A percentile compares a stretch with the other conserved stretches of the same genome.
phyloP scores from a whole-genome alignment of 2,888 invertebrate species.

The Epistrophella euchroma region DNA sequence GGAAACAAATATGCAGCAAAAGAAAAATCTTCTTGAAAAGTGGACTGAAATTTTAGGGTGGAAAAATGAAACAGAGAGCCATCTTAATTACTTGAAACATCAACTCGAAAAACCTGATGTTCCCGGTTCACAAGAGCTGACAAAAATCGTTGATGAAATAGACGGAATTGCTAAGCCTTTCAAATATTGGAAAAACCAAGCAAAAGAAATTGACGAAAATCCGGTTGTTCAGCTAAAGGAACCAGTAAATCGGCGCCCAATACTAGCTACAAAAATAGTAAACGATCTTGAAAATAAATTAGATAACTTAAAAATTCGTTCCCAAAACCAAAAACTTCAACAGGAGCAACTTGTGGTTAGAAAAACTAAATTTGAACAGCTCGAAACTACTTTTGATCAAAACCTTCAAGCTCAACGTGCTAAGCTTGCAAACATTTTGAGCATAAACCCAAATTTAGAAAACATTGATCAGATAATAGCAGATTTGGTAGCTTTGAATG shows the following conservation, averaged over 20 bases:
- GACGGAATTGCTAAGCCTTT: slow-evolving; percentile 88
- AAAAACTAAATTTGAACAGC: slow-evolving; percentile 91
- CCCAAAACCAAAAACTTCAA: slow-evolving; percentile 88
- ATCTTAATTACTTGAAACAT: slow-evolving; percentile 91
- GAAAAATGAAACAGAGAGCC: slow-evolving; percentile 91
- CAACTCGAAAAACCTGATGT: slow-evolving; percentile 90
- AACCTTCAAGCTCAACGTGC: slow-evolving; percentile 85
- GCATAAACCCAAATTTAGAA: slow-evolving; percentile 80
- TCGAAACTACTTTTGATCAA: slow-evolving; percentile 89
- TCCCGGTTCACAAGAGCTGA: slow-evolving; percentile 88
- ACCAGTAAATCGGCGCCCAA: slow-evolving; percentile 88
- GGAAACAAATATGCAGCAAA: slow-evolving; percentile 89
- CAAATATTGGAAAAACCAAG: slow-evolving; percentile 89
- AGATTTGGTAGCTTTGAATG: slow-evolving; percentile 85
- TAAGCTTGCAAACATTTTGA: slow-evolving; percentile 80
- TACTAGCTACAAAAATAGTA: slow-evolving; percentile 89
- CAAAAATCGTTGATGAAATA: slow-evolving; percentile 88
- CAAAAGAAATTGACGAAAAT: slow-evolving; percentile 88
- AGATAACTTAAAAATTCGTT: slow-evolving; percentile 87
- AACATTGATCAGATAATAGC: slow-evolving; percentile 83
- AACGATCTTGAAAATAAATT: slow-evolving; percentile 90
- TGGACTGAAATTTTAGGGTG: slow-evolving; percentile 93
- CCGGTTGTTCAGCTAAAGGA: slow-evolving; percentile 89
- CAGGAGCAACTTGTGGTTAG: slow-evolving; percentile 89
- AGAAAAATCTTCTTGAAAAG: slow-evolving; percentile 90